Conservation (phyloP, 2,888 invertebrate genomes). For the Diachrysia chrysitis region DNA sequence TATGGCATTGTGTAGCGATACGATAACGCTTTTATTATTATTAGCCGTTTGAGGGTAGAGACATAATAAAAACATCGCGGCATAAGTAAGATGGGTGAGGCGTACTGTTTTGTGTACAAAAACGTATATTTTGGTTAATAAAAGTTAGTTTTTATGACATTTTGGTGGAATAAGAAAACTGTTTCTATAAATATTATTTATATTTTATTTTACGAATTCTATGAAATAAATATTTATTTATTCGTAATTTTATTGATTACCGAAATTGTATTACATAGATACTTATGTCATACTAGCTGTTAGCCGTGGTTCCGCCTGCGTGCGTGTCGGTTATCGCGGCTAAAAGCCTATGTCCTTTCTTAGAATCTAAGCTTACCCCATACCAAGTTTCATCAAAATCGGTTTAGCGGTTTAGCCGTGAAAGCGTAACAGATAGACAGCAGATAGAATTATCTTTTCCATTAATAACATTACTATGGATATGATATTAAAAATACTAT, state of each 20-base stretch:
- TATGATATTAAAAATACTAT: no score
- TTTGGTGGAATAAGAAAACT: not conserved
- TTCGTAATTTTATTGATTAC: not conserved
- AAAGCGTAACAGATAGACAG: no score
- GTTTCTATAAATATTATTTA: not conserved
- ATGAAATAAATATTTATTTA: not conserved
- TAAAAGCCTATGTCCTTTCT: no score
- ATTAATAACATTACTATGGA: no score
- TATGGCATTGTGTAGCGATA: conserved; percentile 81
- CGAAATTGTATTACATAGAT: no score
- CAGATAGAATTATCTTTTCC: no score
- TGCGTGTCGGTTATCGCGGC: no score
- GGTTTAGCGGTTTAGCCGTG: no score
- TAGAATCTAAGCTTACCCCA: no score
- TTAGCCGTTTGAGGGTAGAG: conserved; percentile 73
- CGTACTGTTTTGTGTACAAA: not conserved
- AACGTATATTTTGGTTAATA: not conserved
- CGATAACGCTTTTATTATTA: conserved; percentile 86
- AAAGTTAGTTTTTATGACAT: not conserved
- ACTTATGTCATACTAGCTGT: no score
- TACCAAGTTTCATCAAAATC: no score
- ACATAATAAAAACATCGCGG: conserved; percentile 66
- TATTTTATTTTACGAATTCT: not conserved
- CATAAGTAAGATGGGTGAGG: conserved; percentile 36
- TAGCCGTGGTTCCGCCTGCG: no score